Base-by-base conservation (phyloP, 2,797 vertebrate species). In the Neoniphon sammara region DNA sequence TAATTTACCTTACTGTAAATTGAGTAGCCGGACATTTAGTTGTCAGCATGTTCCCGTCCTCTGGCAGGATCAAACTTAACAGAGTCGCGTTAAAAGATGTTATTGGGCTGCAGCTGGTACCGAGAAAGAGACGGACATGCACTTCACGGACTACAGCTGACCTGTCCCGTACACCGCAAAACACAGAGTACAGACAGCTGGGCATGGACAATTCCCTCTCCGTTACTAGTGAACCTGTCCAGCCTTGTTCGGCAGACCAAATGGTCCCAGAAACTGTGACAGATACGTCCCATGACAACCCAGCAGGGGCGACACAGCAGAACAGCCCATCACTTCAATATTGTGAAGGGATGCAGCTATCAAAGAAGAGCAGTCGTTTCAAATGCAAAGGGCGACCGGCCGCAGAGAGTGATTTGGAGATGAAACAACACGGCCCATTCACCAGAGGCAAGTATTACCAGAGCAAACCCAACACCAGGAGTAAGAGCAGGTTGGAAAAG, bases 61-160 rank as follows among this genome's bases (percentile, higher is more conserved):
- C 78, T 1, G 44, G 46, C 61, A 73, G 77, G 15, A 63, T 88
- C 0, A 91, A 87, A 84, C 57, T 87, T 0, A 88, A 87, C 78
- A 72, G 83, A 65, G 76, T 46, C 0, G 21, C 63, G 9, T 25
- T 88, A 4, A 85, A 80, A 58, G 75, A 89, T 3, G 49, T 57
- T 0, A 17, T 56, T 9, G 66, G 50, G 4, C 14, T 73, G 0
- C 78, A 75, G 9, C 0, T 39, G 7, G 36, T 39, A 10, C 81
- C 78, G 12, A 73, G 77, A 18, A 69, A 73, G 15, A 86, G 70
- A 56, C 66, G 65, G 54, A 7, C 18, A 4, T 42, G 2, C 0
- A 52, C 44, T 27, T n/a, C 53, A 0, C 17, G 10, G 2, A 46
- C 0, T 0, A 7, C 46, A 9, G 1, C n/a, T 0, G 53, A 68